Evolutionary conservation across 2,888 invertebrate genomes (phyloP).

Genomic region (Drosophila basisetae): DNA sequence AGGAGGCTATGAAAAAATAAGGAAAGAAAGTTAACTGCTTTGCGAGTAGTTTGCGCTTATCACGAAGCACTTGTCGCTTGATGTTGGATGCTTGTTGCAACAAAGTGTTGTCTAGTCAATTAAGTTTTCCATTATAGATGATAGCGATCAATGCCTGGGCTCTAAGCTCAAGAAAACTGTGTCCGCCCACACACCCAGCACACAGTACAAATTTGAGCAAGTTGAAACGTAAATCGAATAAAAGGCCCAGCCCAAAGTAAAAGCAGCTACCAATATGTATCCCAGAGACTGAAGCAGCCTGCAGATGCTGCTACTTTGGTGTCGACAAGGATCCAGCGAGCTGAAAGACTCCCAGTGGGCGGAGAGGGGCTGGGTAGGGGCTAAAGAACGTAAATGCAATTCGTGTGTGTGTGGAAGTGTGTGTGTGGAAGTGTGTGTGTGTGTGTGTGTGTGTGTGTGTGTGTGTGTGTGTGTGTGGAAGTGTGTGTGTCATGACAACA

Average conservation of each 20-base stretch:
- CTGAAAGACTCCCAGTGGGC: neutral
- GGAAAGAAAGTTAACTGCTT: constrained; percentile 28
- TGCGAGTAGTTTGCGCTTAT: constrained; percentile 39
- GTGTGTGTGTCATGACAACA: constrained; percentile 65
- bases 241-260: constrained; percentile 76
- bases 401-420: constrained; percentile 6
- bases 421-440: constrained; percentile 22
- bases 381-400: constrained; percentile 41
- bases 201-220: constrained; percentile 58
- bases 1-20: constrained; percentile 18
- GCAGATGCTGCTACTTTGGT: constrained; percentile 50
- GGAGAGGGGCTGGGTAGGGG: neutral
- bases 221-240: constrained; percentile 76
- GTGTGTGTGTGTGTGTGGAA: neutral
- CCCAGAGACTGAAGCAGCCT: constrained; percentile 17
- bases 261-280: constrained; percentile 70
- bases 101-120: constrained; percentile 64
- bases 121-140: constrained; percentile 74
- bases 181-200: constrained; percentile 22
- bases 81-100: constrained; percentile 37
- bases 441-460: constrained; percentile 5
- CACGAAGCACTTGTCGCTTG: constrained; percentile 41
- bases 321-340: constrained; percentile 41
- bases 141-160: constrained; percentile 62
- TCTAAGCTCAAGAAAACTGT: constrained; percentile 45